Evolutionary conservation across 2,888 invertebrate species (phyloP).

Genomic region (Polydesmus complanatus): DNA sequence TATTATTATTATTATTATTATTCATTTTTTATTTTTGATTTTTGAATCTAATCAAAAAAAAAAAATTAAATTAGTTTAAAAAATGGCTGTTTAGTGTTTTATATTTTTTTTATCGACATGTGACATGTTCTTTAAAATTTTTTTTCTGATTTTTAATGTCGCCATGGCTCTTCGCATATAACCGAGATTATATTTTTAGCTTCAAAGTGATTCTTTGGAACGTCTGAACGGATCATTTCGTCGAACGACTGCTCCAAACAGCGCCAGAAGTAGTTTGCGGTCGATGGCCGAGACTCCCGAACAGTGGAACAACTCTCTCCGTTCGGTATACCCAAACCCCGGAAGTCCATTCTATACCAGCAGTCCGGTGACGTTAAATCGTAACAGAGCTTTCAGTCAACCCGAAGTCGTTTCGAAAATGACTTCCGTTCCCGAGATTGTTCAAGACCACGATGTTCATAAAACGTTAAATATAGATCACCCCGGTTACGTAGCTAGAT

Average conservation of each 20-base stretch:
- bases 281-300: neutral
- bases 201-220: conserved; percentile 5
- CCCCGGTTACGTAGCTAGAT: too few relatives aligned
- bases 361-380: neutral
- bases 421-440: neutral
- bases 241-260: neutral
- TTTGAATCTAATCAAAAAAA: too few relatives aligned
- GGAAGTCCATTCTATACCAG: neutral
- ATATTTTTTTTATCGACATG: too few relatives aligned
- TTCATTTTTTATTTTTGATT: too few relatives aligned
- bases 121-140: too few relatives aligned
- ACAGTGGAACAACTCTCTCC: neutral
- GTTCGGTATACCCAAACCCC: neutral
- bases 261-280: neutral
- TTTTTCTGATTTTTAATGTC: too few relatives aligned
- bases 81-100: too few relatives aligned
- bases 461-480: too few relatives aligned
- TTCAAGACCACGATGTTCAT: neutral
- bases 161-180: too few relatives aligned
- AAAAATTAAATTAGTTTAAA: too few relatives aligned
- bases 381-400: neutral
- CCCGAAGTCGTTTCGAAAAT: neutral
- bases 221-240: neutral
- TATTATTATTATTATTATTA: too few relatives aligned
- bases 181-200: conserved; percentile 2